A percentile compares a stretch with the other conserved stretches of the same genome.
Evolutionary conservation across 2,797 vertebrate species (phyloP).

Genomic region (Trematomus bernacchii): DNA sequence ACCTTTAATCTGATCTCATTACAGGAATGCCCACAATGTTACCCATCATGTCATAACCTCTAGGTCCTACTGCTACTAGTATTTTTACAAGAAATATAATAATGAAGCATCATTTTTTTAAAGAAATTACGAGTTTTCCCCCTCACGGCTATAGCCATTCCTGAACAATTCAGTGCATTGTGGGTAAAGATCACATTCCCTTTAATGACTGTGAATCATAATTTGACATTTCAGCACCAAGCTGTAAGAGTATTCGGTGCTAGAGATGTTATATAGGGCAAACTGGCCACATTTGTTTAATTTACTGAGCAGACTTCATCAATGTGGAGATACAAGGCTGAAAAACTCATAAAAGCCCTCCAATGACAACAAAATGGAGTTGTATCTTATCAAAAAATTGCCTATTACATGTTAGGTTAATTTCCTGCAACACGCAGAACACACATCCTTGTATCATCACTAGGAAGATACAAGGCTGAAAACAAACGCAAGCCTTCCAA

Average conservation of each 20-base stretch:
- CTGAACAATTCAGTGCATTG: background rate
- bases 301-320: too few species aligned
- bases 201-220: background rate
- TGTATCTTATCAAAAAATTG: too few species aligned
- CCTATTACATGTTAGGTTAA: background rate
- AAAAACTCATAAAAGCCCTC: too few species aligned
- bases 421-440: constrained; percentile 5
- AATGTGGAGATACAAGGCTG: too few species aligned
- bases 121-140: background rate
- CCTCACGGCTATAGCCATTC: too few species aligned
- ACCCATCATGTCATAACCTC: background rate
- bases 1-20: background rate
- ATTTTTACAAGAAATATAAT: background rate
- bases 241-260: background rate
- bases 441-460: constrained; percentile 4
- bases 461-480: constrained; percentile 13
- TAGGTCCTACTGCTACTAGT: background rate
- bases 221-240: background rate
- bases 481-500: constrained; percentile 58
- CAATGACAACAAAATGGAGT: too few species aligned
- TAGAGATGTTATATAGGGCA: background rate
- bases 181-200: background rate
- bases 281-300: background rate
- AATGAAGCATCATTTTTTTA: background rate
- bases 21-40: background rate